phyloP scores from a whole-genome alignment of 30 jellyfish, hydroid and myxozoan genomes.

The Cassiopea andromeda region DNA sequence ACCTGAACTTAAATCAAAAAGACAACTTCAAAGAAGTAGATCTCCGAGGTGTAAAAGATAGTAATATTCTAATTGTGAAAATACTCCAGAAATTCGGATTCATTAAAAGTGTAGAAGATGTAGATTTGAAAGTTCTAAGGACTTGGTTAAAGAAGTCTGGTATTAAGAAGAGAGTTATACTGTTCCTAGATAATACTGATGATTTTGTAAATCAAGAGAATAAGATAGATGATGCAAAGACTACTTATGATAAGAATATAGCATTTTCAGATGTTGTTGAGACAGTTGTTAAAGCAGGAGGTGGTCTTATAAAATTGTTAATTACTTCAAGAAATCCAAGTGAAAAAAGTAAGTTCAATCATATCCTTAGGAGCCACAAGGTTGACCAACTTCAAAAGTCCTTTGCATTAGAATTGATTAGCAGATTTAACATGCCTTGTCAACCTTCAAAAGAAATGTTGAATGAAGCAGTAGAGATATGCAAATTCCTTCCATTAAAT shows the following conservation, averaged over 20 bases:
- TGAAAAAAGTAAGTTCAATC: background rate
- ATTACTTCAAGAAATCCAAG: conserved; percentile 40
- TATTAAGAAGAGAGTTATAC: background rate
- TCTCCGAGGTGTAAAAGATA: conserved; percentile 36
- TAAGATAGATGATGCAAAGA: background rate
- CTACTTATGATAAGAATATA: background rate
- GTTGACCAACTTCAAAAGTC: conserved; percentile 37
- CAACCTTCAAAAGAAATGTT: conserved; percentile 33
- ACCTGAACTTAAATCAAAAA: conserved; percentile 7
- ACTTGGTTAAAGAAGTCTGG: background rate
- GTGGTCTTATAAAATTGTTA: conserved; percentile 27
- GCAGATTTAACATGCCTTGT: conserved; percentile 14
- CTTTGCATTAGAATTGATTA: conserved; percentile 18
- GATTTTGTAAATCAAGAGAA: conserved; percentile 14
- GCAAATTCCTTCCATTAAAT: conserved; percentile 31
- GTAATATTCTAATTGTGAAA: conserved; percentile 1
- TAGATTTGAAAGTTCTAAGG: background rate
- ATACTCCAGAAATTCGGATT: conserved; percentile 28
- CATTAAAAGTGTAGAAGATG: background rate
- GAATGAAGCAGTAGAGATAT: conserved; percentile 20
- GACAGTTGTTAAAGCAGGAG: conserved; percentile 24
- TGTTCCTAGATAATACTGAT: conserved; percentile 50
- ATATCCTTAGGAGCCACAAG: conserved; percentile 1
- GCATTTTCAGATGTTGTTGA: conserved; percentile 14
- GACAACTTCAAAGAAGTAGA: conserved; percentile 36